Conservation (phyloP, 2,888 invertebrate species). For the Oscheius sp. region DNA sequence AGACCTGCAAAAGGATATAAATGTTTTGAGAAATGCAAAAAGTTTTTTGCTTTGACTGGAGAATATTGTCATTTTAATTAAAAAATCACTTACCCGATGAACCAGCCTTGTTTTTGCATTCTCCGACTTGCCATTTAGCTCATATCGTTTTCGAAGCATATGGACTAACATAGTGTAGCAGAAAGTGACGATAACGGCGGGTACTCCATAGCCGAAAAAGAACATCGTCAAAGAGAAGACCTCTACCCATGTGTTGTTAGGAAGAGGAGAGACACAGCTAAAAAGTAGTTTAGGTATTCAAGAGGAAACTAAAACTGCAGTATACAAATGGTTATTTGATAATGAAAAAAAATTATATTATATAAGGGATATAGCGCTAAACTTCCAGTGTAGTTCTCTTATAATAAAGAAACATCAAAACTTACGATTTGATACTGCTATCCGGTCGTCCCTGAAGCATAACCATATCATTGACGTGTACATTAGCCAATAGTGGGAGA, state of each 20-base stretch:
- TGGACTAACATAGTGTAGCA: slow-evolving; percentile 36
- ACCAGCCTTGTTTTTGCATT: slow-evolving; percentile 40
- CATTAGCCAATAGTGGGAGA: slow-evolving; percentile 18
- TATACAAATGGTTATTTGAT: too few species aligned
- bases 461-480: background rate
- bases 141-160: slow-evolving; percentile 35
- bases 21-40: background rate
- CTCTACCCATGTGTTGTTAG: slow-evolving; percentile 34
- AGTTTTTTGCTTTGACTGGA: too few species aligned
- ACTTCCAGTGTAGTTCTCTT: background rate
- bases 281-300: background rate
- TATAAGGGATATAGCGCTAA: background rate
- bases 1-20: slow-evolving; percentile 28
- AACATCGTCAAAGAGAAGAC: slow-evolving; percentile 34
- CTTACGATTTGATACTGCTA: slow-evolving; percentile 5
- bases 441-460: slow-evolving; percentile 14
- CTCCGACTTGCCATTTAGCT: slow-evolving; percentile 21
- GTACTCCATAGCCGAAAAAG: slow-evolving; percentile 33
- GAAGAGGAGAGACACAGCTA: slow-evolving; percentile 37
- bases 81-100: slow-evolving; percentile 39
- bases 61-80: too few species aligned
- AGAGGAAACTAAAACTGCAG: background rate
- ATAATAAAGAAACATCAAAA: background rate
- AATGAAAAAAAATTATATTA: background rate
- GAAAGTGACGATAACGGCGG: slow-evolving; percentile 33